Conservation (phyloP, 1,140 invertebrate species). For the Himalopsyche phryganea region DNA sequence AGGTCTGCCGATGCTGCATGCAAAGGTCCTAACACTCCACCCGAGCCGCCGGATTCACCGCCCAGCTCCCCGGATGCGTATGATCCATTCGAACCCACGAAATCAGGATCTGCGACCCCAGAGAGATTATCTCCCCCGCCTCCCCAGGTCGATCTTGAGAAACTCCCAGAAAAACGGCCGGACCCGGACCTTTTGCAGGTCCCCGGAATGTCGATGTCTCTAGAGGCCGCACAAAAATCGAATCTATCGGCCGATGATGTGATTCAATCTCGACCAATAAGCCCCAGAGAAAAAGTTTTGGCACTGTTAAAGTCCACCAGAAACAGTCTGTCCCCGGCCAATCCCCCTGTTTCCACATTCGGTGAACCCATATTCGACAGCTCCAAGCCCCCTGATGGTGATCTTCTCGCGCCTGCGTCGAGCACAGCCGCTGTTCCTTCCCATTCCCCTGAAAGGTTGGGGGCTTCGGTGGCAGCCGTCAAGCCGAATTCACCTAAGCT, state of each 20-base stretch:
- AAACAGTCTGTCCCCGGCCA: constrained; percentile 50
- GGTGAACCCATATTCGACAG: constrained; percentile 33
- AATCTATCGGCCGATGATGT: constrained; percentile 50
- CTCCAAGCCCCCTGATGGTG: constrained; percentile 30
- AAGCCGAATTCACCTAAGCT: constrained; percentile 41
- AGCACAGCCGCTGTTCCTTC: constrained; percentile 36
- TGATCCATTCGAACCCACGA: constrained; percentile 85
- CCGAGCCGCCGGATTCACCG: constrained; percentile 59
- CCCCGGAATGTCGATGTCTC: constrained; percentile 34
- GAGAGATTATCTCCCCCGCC: constrained; percentile 42
- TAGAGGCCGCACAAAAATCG: constrained; percentile 50
- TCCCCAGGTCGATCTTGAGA: constrained; percentile 32
- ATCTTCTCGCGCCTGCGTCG: constrained; percentile 38
- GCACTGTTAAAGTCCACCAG: constrained; percentile 46
- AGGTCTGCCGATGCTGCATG: constrained; percentile 19
- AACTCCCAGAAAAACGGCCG: constrained; percentile 13
- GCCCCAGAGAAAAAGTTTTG: constrained; percentile 47
- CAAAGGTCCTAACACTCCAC: constrained; percentile 63
- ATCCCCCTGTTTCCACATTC: constrained; percentile 39
- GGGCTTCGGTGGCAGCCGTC: constrained; percentile 35
- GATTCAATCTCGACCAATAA: constrained; percentile 43
- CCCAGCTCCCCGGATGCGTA: constrained; percentile 72
- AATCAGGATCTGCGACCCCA: constrained; percentile 67
- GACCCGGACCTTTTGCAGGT: constrained; percentile 13
- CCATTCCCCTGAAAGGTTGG: constrained; percentile 37